Base-by-base conservation (phyloP, 2,113 vertebrate genomes). In the Tachysurus fulvidraco region DNA sequence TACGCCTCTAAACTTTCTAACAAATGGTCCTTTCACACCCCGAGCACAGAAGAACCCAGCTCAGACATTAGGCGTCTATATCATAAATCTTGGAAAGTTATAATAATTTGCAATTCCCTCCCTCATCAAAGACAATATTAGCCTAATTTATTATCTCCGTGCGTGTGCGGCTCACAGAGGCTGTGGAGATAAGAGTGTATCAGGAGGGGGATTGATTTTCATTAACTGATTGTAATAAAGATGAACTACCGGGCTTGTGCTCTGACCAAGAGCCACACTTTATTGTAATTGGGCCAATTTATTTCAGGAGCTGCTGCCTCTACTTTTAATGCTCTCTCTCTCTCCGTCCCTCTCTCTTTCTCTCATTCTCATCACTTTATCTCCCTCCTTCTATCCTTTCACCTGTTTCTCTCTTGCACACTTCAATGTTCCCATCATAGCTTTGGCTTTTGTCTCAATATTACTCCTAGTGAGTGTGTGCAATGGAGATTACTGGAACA, bases 221-320 rank as follows among this genome's bases (percentile, higher is more conserved):
- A 96, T 96, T 95, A 95, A 95, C 94, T 94, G 94, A 96, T 95
- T 94, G 94, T 95, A 95, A 96, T 95, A 96, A 96, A 95, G 95
- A 96, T 95, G 95, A 95, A 96, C 94, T 94, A 92, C 95, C 93
- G 90, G 91, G 92, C 89, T 92, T 64, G 91, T 90, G 90, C 91
- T 86, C 95, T 95, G 94, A 95, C 95, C 95, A 95, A 92, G 93
- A 95, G 94, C 93, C 94, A 95, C 94, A 95, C 94, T 95, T 94
- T 95, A 95, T 95, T 94, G 94, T 95, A 96, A 96, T 95, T 95
- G 94, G 94, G 93, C 94, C 94, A 94, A 95, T 95, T 96, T 96
- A 95, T 95, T 94, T 95, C 93, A 92, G 92, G 93, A 94, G 92
- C 93, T 92, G 91, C 88, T 93, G 91, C 87, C 87, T 93, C 90